Evolutionary conservation across 2,113 vertebrate genomes (phyloP).

Genomic region (Butastur rufipennis): DNA sequence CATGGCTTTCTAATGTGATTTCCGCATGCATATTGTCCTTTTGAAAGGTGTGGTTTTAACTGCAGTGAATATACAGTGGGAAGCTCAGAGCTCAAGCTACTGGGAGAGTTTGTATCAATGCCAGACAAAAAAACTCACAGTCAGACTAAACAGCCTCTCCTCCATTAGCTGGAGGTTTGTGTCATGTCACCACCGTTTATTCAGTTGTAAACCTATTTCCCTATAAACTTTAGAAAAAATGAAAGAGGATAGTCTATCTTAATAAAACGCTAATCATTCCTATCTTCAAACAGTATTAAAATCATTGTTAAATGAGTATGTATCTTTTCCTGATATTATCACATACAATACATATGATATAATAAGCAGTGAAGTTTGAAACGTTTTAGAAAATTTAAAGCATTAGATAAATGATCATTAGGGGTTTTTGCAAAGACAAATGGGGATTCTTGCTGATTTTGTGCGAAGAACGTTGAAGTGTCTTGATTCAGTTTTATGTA

Average conservation of each 20-base stretch:
- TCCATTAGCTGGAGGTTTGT: background rate
- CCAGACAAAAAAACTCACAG: background rate
- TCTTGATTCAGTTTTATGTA: background rate
- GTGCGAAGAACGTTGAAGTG: background rate
- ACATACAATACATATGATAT: background rate
- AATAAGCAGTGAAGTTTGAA: background rate
- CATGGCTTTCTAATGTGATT: background rate
- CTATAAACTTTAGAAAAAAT: background rate
- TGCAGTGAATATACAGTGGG: background rate
- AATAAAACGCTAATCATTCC: background rate
- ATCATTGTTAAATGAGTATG: background rate
- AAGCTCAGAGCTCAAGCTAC: background rate
- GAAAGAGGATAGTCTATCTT: background rate
- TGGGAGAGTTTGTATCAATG: background rate
- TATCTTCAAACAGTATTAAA: background rate
- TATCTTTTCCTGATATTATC: background rate
- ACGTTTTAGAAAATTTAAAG: background rate
- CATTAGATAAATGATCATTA: background rate
- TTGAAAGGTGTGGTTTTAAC: conserved; percentile 22
- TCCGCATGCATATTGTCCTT: background rate
- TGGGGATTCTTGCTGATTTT: background rate
- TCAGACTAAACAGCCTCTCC: background rate
- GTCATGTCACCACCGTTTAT: background rate
- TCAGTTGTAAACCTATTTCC: background rate
- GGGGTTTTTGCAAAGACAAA: background rate